phyloP scores from a whole-genome alignment of 2,797 vertebrate species.

The Acanthis flammea region DNA sequence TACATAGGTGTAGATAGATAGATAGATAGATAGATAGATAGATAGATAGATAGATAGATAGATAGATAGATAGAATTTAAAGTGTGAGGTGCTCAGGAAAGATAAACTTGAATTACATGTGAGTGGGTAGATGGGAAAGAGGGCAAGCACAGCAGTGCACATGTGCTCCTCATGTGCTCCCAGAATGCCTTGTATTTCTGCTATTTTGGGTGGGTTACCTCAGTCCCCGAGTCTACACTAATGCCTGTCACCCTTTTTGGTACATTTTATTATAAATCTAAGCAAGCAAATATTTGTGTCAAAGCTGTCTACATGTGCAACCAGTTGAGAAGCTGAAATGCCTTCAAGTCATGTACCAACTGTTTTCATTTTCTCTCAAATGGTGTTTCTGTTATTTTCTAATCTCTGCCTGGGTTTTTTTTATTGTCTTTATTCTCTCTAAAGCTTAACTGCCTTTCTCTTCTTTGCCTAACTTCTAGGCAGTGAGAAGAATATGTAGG shows the following conservation, averaged over 20 bases:
- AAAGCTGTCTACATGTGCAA: conserved; percentile 38
- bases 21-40: no score
- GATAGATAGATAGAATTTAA: background rate
- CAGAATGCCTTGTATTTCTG: background rate
- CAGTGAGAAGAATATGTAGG: conserved; percentile 12
- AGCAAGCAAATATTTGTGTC: conserved; percentile 45
- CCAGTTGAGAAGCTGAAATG: conserved; percentile 40
- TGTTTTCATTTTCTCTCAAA: conserved; percentile 43
- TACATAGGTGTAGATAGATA: no score
- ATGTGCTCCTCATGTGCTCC: background rate
- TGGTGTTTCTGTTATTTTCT: conserved; percentile 20
- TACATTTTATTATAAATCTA: conserved; percentile 34
- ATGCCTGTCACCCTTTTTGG: background rate
- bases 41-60: no score
- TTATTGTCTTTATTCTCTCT: conserved; percentile 21
- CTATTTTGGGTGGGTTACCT: conserved; percentile 3
- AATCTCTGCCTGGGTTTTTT: background rate
- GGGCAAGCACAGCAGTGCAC: background rate
- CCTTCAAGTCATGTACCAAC: conserved; percentile 49
- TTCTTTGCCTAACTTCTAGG: background rate
- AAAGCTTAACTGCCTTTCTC: background rate
- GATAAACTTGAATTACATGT: accelerated
- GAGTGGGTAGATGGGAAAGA: background rate
- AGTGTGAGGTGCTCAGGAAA: background rate
- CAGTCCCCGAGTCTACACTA: background rate